Conservation (phyloP, 1,140 invertebrate genomes). For the Drosophila sp. region DNA sequence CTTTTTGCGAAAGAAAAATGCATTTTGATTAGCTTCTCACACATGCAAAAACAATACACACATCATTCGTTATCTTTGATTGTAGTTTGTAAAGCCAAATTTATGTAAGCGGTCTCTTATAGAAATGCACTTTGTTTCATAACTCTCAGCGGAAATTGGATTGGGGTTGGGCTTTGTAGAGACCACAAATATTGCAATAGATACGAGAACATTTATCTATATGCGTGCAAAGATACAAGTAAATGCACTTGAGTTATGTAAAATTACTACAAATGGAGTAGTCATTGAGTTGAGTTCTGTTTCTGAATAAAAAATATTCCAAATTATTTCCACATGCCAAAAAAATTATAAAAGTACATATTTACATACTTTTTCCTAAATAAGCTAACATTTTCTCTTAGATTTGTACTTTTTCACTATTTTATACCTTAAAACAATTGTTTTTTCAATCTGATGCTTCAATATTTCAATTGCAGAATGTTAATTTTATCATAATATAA, state of each 20-base stretch:
- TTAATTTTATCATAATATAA: too few species aligned
- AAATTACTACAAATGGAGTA: not conserved
- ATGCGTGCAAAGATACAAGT: not conserved
- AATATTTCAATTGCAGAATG: too few species aligned
- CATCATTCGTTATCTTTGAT: constrained; percentile 55
- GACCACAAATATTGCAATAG: not conserved
- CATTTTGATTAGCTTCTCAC: constrained; percentile 28
- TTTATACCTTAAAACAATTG: too few species aligned
- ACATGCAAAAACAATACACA: constrained; percentile 59
- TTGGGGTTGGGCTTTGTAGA: constrained; percentile 53
- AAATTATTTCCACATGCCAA: too few species aligned
- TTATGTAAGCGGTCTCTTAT: constrained; percentile 67
- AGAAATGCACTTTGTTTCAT: constrained; percentile 59
- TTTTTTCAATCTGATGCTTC: too few species aligned
- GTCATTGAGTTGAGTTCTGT: not conserved
- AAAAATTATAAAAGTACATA: too few species aligned
- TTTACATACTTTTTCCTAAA: too few species aligned
- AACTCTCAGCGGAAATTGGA: constrained; percentile 71
- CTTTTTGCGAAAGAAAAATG: constrained; percentile 56
- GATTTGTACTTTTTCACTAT: too few species aligned
- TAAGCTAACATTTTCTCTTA: too few species aligned
- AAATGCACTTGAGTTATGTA: not conserved
- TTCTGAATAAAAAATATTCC: too few species aligned
- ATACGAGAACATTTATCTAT: not conserved
- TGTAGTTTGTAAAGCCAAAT: constrained; percentile 30